phyloP scores from a whole-genome alignment of 64 coral and sea anemone species.

The Pocillopora damicornis region DNA sequence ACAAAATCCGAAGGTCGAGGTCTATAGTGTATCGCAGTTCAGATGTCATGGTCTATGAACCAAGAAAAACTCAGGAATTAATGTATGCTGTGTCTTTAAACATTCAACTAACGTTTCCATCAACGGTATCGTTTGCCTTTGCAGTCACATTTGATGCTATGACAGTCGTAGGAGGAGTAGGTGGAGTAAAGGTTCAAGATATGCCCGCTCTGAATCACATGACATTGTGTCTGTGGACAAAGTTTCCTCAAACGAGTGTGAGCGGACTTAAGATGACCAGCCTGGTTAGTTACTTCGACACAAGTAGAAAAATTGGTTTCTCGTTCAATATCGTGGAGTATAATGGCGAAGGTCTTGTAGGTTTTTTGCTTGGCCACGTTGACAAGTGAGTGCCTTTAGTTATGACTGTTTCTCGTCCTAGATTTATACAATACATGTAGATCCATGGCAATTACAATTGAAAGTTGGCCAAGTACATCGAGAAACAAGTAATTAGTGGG shows the following conservation, averaged over 20 bases:
- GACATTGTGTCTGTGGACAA: background rate
- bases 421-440: no score
- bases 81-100: no score
- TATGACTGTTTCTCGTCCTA: no score
- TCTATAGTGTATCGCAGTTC: no score
- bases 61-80: no score
- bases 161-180: background rate
- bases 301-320: background rate
- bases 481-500: no score
- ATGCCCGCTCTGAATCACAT: background rate
- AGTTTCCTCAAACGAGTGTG: background rate
- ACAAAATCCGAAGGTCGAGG: no score
- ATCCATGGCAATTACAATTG: no score
- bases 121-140: background rate
- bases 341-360: background rate
- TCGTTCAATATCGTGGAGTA: background rate
- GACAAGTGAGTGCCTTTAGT: no score
- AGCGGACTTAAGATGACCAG: background rate
- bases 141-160: background rate
- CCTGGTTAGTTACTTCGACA: background rate
- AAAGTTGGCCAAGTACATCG: no score
- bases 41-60: no score
- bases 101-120: background rate
- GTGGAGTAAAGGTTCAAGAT: background rate
- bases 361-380: background rate